A percentile compares a stretch with the other conserved stretches of the same genome.
phyloP scores from a whole-genome alignment of 2,797 vertebrate genomes.

The Delichon dasypus region DNA sequence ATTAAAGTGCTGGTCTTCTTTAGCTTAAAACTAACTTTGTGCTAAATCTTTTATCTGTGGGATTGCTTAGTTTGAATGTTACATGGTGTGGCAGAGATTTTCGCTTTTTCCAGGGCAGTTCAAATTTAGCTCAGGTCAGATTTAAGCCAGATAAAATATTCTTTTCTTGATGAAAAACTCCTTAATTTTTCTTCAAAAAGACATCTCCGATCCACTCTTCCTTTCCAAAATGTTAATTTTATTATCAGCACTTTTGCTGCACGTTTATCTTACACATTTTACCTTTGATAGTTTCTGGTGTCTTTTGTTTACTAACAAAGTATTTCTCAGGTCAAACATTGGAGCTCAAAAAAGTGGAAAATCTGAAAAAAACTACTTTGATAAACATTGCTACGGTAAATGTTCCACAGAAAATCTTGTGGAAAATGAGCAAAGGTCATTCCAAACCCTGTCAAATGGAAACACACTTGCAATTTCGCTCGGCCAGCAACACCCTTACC shows the following conservation, averaged over 20 bases:
- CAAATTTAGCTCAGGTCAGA: neutral
- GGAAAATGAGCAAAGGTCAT: constrained; percentile 22
- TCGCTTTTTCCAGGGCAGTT: neutral
- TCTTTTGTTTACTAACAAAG: neutral
- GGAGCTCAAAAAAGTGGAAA: neutral
- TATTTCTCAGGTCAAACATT: neutral
- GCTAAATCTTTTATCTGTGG: constrained; percentile 17
- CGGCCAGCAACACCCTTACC: neutral
- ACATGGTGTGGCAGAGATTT: neutral
- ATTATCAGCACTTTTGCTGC: neutral
- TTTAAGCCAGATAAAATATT: neutral
- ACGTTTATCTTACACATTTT: neutral
- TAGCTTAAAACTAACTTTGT: constrained; percentile 44
- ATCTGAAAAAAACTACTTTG: neutral
- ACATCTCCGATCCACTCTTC: neutral
- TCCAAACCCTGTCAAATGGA: constrained; percentile 9
- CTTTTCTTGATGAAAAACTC: neutral
- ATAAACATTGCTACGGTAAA: neutral
- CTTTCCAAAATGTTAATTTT: neutral
- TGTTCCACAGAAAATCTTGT: neutral
- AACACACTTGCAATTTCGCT: neutral
- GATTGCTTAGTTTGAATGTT: neutral
- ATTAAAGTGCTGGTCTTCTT: constrained; percentile 47
- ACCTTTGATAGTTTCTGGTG: neutral
- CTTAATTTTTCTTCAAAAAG: neutral